Evolutionary conservation across 2,113 vertebrate species (phyloP), one percentile per base, ranked within the genome.

Genomic region (Porphyrio hochstetteri): DNA sequence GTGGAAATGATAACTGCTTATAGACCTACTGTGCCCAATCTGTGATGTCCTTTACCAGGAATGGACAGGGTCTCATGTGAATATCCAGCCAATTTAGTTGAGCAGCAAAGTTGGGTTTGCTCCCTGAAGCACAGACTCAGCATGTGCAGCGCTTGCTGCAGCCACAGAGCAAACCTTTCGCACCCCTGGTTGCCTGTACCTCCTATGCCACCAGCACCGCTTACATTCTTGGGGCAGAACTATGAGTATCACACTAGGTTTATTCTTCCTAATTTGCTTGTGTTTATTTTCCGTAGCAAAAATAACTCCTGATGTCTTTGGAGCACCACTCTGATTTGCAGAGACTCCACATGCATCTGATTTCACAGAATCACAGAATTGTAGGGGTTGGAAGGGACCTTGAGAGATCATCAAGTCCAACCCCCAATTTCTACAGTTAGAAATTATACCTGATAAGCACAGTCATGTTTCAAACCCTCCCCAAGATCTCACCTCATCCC

Each of bases 181-280:
- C 19, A 25, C 2, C 13, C 17, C 48, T 18, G 12, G 21, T 29
- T 13, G 10, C 16, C 17, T 59, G 57, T 50, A 9, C 9, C 46
- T 81, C 6, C 20, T 31, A 14, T 0, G 0, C 46, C 46, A 70
- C 15, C 0, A 0, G 8, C 52, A 79, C 15, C 2, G 2, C 35
- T n/a, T 75, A 36, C 25, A n/a, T 55, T 79, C 28, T 63, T 72
- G 59, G 33, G 20, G 11, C 20, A 64, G 36, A 27, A 11, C 15
- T 13, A 20, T 13, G 19, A 21, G 10, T 52, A 33, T 31, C 38
- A 67, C 56, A n/a, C 7, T 15, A 55, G 16, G 12, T 52, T 8
- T 36, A 29, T 33, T 79, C 25, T 60, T 29, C 27, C 19, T 76
- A 7, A 35, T 36, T n/a, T 42, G 13, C 21, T 48, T 52, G 6